phyloP scores from a whole-genome alignment of 2,797 vertebrate species.

The Carcharodon carcharias region DNA sequence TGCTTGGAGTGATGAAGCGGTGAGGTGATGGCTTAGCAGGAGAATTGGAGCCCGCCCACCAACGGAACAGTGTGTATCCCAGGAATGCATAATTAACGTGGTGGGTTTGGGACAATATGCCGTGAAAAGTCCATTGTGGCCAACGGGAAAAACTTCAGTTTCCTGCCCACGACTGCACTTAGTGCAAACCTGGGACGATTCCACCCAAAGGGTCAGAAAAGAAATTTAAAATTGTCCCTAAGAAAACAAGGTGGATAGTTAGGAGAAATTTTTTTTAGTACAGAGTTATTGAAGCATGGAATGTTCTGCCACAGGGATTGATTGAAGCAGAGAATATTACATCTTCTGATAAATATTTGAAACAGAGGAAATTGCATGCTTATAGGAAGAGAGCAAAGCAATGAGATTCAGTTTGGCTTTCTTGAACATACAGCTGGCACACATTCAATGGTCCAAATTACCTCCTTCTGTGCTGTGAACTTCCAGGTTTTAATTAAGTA shows the following conservation, averaged over 20 bases:
- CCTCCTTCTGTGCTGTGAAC: neutral
- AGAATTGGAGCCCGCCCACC: too few species aligned
- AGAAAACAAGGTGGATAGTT: neutral
- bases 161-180: too few species aligned
- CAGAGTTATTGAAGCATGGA: neutral
- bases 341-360: neutral
- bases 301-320: neutral
- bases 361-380: neutral
- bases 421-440: neutral
- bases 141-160: too few species aligned
- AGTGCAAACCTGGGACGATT: too few species aligned
- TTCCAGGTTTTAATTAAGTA: neutral
- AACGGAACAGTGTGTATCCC: too few species aligned
- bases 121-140: too few species aligned
- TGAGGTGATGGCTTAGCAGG: too few species aligned
- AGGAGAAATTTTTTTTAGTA: neutral
- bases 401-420: neutral
- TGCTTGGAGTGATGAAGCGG: too few species aligned
- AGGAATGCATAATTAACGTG: too few species aligned
- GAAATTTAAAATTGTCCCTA: neutral
- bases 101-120: too few species aligned
- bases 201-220: neutral
- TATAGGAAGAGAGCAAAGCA: neutral
- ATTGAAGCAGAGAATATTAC: neutral
- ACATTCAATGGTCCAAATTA: neutral